Evolutionary conservation across 1,140 invertebrate species (phyloP).

Genomic region (Uloborus diversus): DNA sequence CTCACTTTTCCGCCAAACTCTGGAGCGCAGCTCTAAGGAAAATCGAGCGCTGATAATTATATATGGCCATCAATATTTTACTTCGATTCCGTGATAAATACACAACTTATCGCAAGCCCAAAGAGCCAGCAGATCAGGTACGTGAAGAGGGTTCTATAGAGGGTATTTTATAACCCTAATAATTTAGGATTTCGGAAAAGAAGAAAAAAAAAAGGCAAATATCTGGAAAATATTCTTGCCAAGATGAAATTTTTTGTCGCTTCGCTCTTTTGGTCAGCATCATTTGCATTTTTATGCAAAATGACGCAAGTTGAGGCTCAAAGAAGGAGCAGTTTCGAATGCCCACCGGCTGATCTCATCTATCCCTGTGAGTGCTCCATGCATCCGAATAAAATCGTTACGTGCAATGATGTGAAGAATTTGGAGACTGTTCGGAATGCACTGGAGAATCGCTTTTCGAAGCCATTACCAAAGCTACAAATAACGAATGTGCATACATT

Average conservation of each 20-base stretch:
- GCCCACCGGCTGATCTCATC: slow-evolving; percentile 20
- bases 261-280: not conserved
- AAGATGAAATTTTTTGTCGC: not conserved
- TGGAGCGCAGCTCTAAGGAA: not conserved
- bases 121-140: slow-evolving; percentile 35
- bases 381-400: slow-evolving; percentile 1
- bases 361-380: slow-evolving; percentile 17
- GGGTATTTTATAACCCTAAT: slow-evolving; percentile 21
- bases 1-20: slow-evolving; percentile 33
- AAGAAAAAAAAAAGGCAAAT: not conserved
- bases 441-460: slow-evolving; percentile 6
- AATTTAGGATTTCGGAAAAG: not conserved
- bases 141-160: slow-evolving; percentile 38
- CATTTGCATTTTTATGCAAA: no score
- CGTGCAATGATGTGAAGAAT: slow-evolving; percentile 24
- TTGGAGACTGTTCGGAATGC: slow-evolving; percentile 11
- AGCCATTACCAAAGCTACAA: not conserved
- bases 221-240: not conserved
- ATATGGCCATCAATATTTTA: slow-evolving; percentile 14
- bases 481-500: slow-evolving; percentile 3
- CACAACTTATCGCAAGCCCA: slow-evolving; percentile 27
- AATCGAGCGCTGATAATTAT: slow-evolving; percentile 21
- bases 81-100: slow-evolving; percentile 45
- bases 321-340: slow-evolving; percentile 10
- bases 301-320: not conserved